A percentile compares a stretch with the other conserved stretches of the same genome.
phyloP scores from a whole-genome alignment of 1,140 invertebrate species.

The Halictus rubicundus region DNA sequence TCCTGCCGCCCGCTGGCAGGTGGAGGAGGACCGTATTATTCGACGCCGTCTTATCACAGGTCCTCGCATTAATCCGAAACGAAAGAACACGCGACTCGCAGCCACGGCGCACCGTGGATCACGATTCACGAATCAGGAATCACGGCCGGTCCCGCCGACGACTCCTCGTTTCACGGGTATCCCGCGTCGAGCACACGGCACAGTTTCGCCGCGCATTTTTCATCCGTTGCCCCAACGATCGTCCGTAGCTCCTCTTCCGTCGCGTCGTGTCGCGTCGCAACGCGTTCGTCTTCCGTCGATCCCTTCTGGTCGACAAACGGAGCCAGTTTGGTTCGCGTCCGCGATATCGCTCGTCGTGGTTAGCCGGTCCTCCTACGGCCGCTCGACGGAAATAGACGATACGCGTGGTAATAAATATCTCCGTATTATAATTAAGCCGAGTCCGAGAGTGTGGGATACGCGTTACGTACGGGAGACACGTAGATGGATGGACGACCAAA shows the following conservation, averaged over 20 bases:
- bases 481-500: constrained; percentile 43
- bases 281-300: not conserved
- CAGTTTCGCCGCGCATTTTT: constrained; percentile 15
- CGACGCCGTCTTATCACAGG: constrained; percentile 59
- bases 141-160: constrained; percentile 1
- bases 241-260: not conserved
- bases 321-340: constrained; percentile 42
- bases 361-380: constrained; percentile 55
- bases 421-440: constrained; percentile 64
- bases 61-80: constrained; percentile 55
- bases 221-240: not conserved
- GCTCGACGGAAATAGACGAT: constrained; percentile 62
- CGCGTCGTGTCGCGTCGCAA: no score
- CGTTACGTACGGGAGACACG: constrained; percentile 47
- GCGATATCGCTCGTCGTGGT: constrained; percentile 47
- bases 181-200: not conserved
- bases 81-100: constrained; percentile 40
- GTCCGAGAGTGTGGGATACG: constrained; percentile 42
- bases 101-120: constrained; percentile 10
- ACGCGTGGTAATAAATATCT: constrained; percentile 61
- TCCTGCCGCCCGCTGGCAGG: constrained; percentile 61
- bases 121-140: constrained; percentile 30
- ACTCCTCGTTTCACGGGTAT: constrained; percentile 10
- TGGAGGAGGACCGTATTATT: constrained; percentile 62
- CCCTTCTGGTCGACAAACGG: not conserved